These are phyloP conservation scores for Chrysemys picta DNA, from an alignment of 2,113 vertebrate genomes.

Conservation along the genomic window DNA sequence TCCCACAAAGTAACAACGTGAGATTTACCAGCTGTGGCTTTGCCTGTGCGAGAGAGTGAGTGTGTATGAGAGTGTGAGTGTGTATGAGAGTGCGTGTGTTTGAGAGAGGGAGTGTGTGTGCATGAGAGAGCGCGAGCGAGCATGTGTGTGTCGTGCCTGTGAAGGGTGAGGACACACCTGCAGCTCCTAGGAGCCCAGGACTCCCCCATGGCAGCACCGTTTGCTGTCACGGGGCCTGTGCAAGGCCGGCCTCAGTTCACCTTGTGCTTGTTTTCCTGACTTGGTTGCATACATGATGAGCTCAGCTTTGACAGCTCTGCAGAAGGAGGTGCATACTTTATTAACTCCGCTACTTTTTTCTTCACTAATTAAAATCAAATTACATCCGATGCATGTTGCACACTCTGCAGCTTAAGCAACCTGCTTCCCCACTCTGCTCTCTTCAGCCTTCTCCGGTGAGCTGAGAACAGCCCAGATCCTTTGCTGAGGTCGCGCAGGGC, in stretches of 20 bases:
- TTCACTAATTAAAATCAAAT: conserved; percentile 46
- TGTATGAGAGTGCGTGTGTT: no score
- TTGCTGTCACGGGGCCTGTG: neutral
- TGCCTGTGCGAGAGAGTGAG: neutral
- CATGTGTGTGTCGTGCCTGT: neutral
- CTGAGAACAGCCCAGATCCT: neutral
- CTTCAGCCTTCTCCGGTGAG: neutral
- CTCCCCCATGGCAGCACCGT: neutral
- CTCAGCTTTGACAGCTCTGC: neutral
- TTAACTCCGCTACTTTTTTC: conserved; percentile 26
- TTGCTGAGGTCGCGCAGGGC: neutral
- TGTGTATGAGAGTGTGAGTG: no score
- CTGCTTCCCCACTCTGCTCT: neutral
- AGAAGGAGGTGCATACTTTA: neutral
- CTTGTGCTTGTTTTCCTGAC: neutral
- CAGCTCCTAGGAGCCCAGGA: neutral
- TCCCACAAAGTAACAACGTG: rapidly evolving
- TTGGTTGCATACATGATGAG: neutral
- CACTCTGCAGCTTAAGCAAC: neutral
- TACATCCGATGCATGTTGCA: neutral
- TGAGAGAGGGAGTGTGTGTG: neutral
- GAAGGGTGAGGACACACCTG: neutral
- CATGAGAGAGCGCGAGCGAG: rapidly evolving
- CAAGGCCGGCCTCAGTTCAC: neutral
- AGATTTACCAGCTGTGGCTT: neutral